These are phyloP conservation scores for Tadarida brasiliensis DNA, from an alignment of 2,797 vertebrate species.

Conservation along the genomic window DNA sequence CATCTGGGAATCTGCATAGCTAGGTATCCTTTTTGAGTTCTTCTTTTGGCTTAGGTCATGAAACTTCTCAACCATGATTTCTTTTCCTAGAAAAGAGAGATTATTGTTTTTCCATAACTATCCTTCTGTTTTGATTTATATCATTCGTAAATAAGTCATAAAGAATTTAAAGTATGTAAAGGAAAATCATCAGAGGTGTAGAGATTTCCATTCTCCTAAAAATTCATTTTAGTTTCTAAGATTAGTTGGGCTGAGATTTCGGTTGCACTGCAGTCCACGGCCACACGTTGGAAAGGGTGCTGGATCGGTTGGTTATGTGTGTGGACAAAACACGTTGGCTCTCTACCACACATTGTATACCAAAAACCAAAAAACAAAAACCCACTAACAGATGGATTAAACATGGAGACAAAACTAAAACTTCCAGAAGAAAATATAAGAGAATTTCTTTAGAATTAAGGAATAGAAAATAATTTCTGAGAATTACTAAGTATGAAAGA, in stretches of 20 bases:
- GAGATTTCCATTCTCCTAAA: constrained; percentile 6
- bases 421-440: background rate
- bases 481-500: constrained; percentile 23
- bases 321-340: background rate
- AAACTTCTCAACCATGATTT: background rate
- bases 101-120: background rate
- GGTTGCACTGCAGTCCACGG: background rate
- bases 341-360: background rate
- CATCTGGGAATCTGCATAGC: background rate
- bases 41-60: constrained; percentile 3
- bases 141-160: constrained; percentile 25
- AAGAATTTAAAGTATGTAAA: constrained; percentile 34
- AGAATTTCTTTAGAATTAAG: constrained; percentile 34
- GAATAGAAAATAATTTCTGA: constrained; percentile 46
- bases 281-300: background rate
- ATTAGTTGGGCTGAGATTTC: background rate
- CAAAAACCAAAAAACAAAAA: background rate
- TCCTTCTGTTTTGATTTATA: background rate
- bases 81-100: constrained; percentile 35
- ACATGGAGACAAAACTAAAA: background rate
- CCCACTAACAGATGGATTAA: background rate
- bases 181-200: background rate
- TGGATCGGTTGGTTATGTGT: background rate
- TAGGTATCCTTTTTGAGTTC: background rate
- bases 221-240: background rate